These are phyloP conservation scores for Enteromius paludinosus DNA, from an alignment of 2,797 vertebrate species.

Conservation along the genomic window DNA sequence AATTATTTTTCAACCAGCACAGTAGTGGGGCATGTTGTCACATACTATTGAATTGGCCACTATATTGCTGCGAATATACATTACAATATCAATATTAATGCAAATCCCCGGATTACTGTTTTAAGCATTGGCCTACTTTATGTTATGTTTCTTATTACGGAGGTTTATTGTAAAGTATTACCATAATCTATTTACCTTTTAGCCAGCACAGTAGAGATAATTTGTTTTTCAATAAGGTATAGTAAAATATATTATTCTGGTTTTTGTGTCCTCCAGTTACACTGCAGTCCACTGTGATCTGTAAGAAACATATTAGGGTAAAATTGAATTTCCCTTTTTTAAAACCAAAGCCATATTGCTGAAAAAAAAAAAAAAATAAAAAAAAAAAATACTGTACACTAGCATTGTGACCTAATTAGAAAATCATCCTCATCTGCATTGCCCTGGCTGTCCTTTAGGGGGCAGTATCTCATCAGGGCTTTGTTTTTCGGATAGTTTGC, in stretches of 20 bases:
- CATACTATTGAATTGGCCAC: not conserved
- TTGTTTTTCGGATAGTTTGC: not conserved
- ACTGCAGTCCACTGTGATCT: not conserved
- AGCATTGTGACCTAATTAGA: slow-evolving; percentile 18
- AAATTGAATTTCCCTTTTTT: not conserved
- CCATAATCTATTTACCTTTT: not conserved
- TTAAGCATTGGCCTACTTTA: not conserved
- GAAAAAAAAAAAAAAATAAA: not conserved
- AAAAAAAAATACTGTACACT: not conserved
- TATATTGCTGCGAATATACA: not conserved
- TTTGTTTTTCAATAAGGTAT: not conserved
- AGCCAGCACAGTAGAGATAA: not conserved
- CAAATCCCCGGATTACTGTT: not conserved
- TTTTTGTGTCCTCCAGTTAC: not conserved
- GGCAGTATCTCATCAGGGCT: slow-evolving; percentile 40
- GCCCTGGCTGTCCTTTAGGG: slow-evolving; percentile 38
- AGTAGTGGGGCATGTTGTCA: not conserved
- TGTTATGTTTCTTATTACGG: not conserved
- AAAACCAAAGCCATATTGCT: not conserved
- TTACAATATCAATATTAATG: not conserved
- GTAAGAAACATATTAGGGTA: not conserved
- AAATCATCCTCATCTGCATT: slow-evolving; percentile 21
- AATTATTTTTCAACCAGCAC: not conserved
- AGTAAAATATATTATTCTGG: not conserved
- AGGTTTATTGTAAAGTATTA: not conserved